Base-by-base conservation (phyloP, 1,140 invertebrate genomes). In the Eubasilissa regina region DNA sequence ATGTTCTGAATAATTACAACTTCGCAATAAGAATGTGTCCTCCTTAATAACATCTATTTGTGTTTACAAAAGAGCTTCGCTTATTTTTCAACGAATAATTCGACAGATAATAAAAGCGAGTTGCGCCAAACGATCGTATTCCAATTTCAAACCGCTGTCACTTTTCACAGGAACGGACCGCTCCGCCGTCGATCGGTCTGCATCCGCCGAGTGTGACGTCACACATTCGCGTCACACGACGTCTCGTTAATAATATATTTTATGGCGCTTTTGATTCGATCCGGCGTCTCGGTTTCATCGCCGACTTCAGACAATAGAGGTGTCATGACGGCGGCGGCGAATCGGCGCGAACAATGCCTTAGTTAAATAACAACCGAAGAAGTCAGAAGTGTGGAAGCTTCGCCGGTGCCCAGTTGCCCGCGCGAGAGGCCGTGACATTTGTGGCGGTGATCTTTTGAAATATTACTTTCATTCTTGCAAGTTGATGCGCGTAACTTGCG, bases 351-450 rank as follows among this genome's bases (percentile, higher is more conserved):
- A 74, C 70, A 74, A 74, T 74, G 53, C 17, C 51, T 55, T n/a
- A 6, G 48, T 74, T 56, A 55, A 55, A 44, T 55, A 74, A 74
- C 44, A 55, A 43, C 13, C 17, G 25, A 35, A 74, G 21, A 74
- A 55, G 51, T 15, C 53, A 47, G 19, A 35, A 10, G n/a, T n/a
- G 43, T 17, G 66, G 45, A 12, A 48, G 15, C 35, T n/a, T n/a
- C 10, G 66, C 25, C 25, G 66, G 13, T 55, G 25, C 21, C 17
- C 25, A 44, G 53, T 72, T 55, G 10, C 51, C 51, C 35, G 56
- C 70, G 19, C 70, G 15, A 55, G 35, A 43, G 51, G 70, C 70
- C 70, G 70, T 74, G 70, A 74, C 70, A 74, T 74, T 74, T 74
- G 15, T 3, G n/a, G 9, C 53, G 17, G n/a, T 35, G 51, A 55